These are phyloP conservation scores for Pocillopora verrucosa DNA, from an alignment of 64 coral and sea anemone genomes.

Conservation along the genomic window DNA sequence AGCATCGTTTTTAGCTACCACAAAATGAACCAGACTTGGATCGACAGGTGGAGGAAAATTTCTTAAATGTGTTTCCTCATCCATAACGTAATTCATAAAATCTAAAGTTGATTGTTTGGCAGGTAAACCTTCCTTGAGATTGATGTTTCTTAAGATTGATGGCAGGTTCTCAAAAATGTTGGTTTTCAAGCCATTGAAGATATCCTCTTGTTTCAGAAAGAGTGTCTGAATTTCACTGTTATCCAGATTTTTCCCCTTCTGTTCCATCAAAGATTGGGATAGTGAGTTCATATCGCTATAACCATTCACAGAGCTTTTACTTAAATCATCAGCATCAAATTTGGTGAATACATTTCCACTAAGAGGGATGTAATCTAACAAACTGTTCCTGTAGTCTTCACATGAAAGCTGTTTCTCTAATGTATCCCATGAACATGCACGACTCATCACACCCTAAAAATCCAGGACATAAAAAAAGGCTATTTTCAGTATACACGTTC, in stretches of 20 bases:
- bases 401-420: conserved; percentile 68
- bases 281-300: not conserved
- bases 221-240: conserved; percentile 53
- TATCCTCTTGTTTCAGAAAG: conserved; percentile 58
- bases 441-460: conserved; percentile 85
- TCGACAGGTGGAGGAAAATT: conserved; percentile 79
- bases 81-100: conserved; percentile 94
- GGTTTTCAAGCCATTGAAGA: conserved; percentile 57
- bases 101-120: conserved; percentile 55
- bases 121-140: not conserved
- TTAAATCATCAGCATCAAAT: not conserved
- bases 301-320: not conserved
- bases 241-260: not conserved
- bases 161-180: conserved; percentile 67
- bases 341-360: conserved; percentile 9
- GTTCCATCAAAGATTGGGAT: conserved; percentile 31
- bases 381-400: conserved; percentile 61
- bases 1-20: conserved; percentile 76
- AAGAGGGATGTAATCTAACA: conserved; percentile 29
- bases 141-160: conserved; percentile 36
- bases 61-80: conserved; percentile 79
- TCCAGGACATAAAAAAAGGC: not conserved
- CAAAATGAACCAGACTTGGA: conserved; percentile 67
- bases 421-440: conserved; percentile 74
- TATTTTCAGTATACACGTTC: no score